These are phyloP conservation scores for Sinhomidia bicolor DNA, from an alignment of 2,888 invertebrate species.

Conservation along the genomic window DNA sequence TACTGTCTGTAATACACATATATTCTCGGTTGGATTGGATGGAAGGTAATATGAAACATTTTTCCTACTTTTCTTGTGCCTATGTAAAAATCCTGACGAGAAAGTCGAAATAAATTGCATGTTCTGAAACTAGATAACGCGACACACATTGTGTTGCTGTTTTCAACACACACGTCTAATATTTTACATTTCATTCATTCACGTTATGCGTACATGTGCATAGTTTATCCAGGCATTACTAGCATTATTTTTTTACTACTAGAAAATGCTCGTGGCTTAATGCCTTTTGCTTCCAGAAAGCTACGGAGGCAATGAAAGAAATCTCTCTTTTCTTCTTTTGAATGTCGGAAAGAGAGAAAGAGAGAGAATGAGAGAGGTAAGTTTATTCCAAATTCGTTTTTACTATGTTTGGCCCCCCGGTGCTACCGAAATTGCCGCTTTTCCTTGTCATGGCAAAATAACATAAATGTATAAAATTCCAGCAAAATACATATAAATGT, in stretches of 20 bases:
- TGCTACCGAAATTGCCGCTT: constrained; percentile 72
- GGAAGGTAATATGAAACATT: constrained; percentile 6
- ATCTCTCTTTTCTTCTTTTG: constrained; percentile 10
- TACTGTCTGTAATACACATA: neutral
- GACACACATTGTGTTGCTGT: constrained; percentile 16
- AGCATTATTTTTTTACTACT: neutral
- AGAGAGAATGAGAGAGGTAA: constrained; percentile 25
- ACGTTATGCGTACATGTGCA: constrained; percentile 19
- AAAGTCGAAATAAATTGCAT: constrained; percentile 27
- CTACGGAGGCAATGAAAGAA: neutral
- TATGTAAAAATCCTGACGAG: neutral
- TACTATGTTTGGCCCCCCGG: constrained; percentile 65
- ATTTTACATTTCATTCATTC: constrained; percentile 17
- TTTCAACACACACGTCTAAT: neutral
- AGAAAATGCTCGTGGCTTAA: constrained; percentile 32
- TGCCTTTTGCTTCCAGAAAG: constrained; percentile 11
- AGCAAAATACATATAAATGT: constrained; percentile 6
- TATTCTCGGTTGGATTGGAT: constrained; percentile 1
- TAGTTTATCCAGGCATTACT: constrained; percentile 33
- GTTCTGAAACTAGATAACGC: constrained; percentile 16
- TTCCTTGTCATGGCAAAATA: constrained; percentile 57
- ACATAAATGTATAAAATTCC: constrained; percentile 47
- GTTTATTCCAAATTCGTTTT: constrained; percentile 66
- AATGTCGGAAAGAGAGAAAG: neutral
- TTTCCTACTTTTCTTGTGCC: neutral